phyloP scores from a whole-genome alignment of 35 echinoderm and acorn worm species.

The Stichopus chloronotus region DNA sequence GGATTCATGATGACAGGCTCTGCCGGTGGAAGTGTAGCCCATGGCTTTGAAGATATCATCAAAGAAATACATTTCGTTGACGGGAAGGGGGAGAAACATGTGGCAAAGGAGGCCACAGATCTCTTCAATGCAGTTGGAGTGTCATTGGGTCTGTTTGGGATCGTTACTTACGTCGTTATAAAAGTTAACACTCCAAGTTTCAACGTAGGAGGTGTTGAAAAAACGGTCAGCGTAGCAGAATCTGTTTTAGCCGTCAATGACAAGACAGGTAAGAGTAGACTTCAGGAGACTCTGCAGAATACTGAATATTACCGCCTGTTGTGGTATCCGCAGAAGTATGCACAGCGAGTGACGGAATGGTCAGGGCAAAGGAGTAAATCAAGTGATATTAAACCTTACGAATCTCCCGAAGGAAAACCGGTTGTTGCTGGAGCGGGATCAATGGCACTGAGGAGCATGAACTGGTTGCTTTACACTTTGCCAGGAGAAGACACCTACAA shows the following conservation, averaged over 20 bases:
- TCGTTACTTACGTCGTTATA: conserved; percentile 34
- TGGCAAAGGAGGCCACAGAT: conserved; percentile 27
- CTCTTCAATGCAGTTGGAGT: conserved; percentile 52
- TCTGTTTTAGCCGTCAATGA: background rate
- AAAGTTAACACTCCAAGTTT: conserved; percentile 19
- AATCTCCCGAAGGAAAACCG: background rate
- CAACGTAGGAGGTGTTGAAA: conserved; percentile 39
- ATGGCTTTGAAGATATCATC: conserved; percentile 46
- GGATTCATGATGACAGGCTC: conserved; percentile 48
- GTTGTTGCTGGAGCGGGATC: background rate
- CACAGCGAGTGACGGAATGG: conserved; percentile 54
- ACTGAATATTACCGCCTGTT: conserved; percentile 2
- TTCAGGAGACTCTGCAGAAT: conserved; percentile 18
- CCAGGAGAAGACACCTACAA: conserved; percentile 18
- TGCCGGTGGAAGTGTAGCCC: conserved; percentile 43
- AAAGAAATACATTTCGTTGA: conserved; percentile 41
- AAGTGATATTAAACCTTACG: conserved; percentile 7
- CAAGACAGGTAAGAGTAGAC: background rate
- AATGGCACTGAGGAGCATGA: background rate
- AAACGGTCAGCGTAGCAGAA: conserved; percentile 9
- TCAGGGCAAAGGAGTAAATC: conserved; percentile 17
- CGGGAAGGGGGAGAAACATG: background rate
- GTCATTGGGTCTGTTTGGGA: conserved; percentile 49
- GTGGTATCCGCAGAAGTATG: conserved; percentile 45
- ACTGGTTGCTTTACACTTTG: conserved; percentile 12